Evolutionary conservation across 2,113 vertebrate species (phyloP).

Genomic region (Chloebia gouldiae): DNA sequence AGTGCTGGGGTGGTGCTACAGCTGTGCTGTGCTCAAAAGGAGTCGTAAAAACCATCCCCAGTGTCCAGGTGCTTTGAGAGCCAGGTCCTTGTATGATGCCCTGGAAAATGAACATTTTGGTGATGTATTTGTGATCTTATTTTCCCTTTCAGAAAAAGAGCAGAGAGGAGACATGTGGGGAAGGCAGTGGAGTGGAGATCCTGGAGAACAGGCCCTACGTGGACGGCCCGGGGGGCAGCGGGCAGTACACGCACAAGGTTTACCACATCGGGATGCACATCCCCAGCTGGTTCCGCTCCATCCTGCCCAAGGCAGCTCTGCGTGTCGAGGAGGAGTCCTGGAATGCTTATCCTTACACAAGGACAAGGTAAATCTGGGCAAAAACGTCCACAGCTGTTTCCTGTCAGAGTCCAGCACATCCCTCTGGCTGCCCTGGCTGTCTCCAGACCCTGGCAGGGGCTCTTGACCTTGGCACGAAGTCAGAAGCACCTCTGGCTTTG

Average conservation of each 20-base stretch:
- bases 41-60: not conserved
- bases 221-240: slow-evolving; percentile 88
- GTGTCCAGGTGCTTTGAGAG: not conserved
- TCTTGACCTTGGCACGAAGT: too few relatives aligned
- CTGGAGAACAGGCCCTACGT: slow-evolving; percentile 92
- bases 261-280: slow-evolving; percentile 99
- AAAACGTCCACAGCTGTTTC: not conserved
- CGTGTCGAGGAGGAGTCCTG: slow-evolving; percentile 95
- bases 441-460: too few relatives aligned
- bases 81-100: rapidly evolving
- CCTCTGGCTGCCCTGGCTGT: too few relatives aligned
- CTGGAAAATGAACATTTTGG: not conserved
- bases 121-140: rapidly evolving
- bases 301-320: slow-evolving; percentile 93
- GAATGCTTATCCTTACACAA: slow-evolving; percentile 96
- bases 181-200: slow-evolving; percentile 96
- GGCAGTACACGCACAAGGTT: slow-evolving; percentile 96
- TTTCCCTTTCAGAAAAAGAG: slow-evolving; percentile 88
- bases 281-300: slow-evolving; percentile 95
- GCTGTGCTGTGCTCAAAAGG: not conserved
- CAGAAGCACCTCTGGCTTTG: too few relatives aligned
- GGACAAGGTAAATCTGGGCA: slow-evolving; percentile 80
- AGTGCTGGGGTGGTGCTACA: not conserved
- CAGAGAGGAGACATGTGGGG: slow-evolving; percentile 90
- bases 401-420: too few relatives aligned